Conservation (phyloP, 2,797 vertebrate genomes). For the Tangara arthus region DNA sequence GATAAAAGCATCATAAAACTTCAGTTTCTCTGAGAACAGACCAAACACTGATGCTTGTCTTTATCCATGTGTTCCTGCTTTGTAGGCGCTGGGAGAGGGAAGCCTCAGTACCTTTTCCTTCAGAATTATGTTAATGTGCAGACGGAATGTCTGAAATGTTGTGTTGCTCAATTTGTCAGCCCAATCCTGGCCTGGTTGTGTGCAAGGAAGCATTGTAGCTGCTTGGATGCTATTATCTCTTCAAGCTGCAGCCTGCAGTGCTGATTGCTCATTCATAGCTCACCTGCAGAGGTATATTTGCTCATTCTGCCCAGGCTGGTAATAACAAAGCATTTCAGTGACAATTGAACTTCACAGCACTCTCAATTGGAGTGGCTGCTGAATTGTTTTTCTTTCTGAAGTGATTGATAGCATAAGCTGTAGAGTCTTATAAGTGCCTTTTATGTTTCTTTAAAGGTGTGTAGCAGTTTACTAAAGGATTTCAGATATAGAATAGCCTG, state of each 20-base stretch:
- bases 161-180: neutral
- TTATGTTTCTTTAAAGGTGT: neutral
- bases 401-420: neutral
- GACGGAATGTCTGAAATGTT: neutral
- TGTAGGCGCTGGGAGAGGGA: accelerated
- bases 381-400: constrained; percentile 18
- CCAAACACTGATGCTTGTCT: neutral
- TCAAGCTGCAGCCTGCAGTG: constrained; percentile 41
- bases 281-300: constrained; percentile 43
- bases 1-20: neutral
- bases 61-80: neutral
- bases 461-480: neutral
- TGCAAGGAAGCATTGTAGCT: neutral
- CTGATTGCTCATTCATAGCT: constrained; percentile 44
- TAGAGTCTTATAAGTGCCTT: neutral
- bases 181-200: neutral
- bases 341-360: constrained; percentile 11
- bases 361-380: constrained; percentile 11
- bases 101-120: neutral
- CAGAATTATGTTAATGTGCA: neutral
- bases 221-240: constrained; percentile 1
- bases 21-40: neutral
- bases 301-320: constrained; percentile 22
- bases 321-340: constrained; percentile 36
- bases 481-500: neutral